Evolutionary conservation across 2,797 vertebrate species (phyloP).

Genomic region (Crenuchus spilurus): DNA sequence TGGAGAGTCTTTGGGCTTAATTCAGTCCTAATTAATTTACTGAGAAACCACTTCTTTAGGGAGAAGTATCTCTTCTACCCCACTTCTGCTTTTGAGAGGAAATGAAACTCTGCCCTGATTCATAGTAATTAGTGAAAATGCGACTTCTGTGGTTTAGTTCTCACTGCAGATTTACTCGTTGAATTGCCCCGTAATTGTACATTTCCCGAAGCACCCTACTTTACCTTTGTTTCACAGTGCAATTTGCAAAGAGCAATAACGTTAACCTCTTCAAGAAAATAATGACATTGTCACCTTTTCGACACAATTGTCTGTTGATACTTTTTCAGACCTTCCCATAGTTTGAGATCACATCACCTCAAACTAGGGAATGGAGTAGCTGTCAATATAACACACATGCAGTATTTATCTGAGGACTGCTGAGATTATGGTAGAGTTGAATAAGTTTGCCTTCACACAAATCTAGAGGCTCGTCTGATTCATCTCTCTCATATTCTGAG

Average conservation of each 20-base stretch:
- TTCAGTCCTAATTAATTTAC: slow-evolving; percentile 2
- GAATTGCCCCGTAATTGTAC: slow-evolving; percentile 8
- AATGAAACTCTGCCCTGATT: background rate
- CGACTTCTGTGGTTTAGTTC: slow-evolving; percentile 12
- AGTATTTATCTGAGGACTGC: slow-evolving; percentile 28
- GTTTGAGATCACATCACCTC: background rate
- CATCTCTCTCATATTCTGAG: slow-evolving; percentile 11
- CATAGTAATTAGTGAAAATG: slow-evolving; percentile 17
- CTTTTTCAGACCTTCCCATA: slow-evolving; percentile 9
- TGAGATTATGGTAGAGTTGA: slow-evolving; percentile 21
- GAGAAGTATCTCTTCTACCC: background rate
- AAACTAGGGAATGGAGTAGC: background rate
- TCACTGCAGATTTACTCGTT: background rate
- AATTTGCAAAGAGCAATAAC: slow-evolving; percentile 20
- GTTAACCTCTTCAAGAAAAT: background rate
- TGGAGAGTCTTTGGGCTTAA: background rate
- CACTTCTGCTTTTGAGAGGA: background rate
- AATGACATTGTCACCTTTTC: background rate
- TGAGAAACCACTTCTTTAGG: background rate
- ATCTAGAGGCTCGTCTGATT: background rate
- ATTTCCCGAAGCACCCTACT: slow-evolving; percentile 29
- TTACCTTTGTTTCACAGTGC: slow-evolving; percentile 40
- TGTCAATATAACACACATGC: slow-evolving; percentile 24
- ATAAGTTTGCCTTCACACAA: slow-evolving; percentile 8
- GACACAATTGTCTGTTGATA: background rate